phyloP scores from a whole-genome alignment of 2,888 invertebrate genomes.

The Eupeodes latifasciatus region DNA sequence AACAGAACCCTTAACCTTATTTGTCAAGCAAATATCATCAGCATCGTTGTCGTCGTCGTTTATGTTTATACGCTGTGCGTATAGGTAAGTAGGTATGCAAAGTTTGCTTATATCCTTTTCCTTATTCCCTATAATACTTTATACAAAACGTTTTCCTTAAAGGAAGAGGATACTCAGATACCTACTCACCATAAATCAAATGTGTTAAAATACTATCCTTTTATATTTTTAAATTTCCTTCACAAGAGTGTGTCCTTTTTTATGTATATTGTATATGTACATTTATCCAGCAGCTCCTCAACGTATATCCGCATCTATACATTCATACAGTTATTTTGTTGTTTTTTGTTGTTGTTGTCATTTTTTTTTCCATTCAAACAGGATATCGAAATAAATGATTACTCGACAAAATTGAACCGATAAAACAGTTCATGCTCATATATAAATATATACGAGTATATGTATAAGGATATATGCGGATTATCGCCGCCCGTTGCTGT shows the following conservation, averaged over 20 bases:
- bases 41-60: too few relatives aligned
- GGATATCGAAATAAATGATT: conserved; percentile 69
- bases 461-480: conserved; percentile 2
- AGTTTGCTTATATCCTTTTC: conserved; percentile 37
- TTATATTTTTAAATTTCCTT: conserved; percentile 71
- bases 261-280: not conserved
- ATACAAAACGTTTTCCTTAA: conserved; percentile 43
- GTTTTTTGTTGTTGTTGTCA: not conserved
- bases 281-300: conserved; percentile 41
- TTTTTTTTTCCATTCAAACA: conserved; percentile 2
- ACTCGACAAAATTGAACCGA: conserved; percentile 60
- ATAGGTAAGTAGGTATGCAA: not conserved
- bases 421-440: conserved; percentile 9
- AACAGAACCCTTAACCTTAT: not conserved
- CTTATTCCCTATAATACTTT: conserved; percentile 11
- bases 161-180: conserved; percentile 39
- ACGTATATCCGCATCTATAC: not conserved
- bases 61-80: not conserved
- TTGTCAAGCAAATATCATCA: conserved; percentile 11
- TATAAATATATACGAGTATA: not conserved
- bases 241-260: conserved; percentile 66
- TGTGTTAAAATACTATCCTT: conserved; percentile 68
- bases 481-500: not conserved
- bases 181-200: conserved; percentile 70
- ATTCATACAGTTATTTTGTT: not conserved